These are phyloP conservation scores for Chelonus formosanus DNA, from an alignment of 2,888 invertebrate species.

Conservation along the genomic window DNA sequence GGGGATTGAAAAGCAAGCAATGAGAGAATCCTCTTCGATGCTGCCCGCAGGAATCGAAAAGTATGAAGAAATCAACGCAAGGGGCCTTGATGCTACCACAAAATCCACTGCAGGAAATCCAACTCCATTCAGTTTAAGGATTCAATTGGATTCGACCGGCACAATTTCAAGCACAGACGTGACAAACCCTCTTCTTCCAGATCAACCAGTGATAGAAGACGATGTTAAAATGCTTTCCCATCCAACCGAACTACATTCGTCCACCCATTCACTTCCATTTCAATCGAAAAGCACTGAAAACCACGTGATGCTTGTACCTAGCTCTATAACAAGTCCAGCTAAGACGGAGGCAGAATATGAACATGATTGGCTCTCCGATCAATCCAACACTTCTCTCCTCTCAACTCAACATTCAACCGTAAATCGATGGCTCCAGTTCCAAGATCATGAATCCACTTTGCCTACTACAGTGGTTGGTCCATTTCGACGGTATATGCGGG, in stretches of 20 bases:
- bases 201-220: constrained; percentile 16
- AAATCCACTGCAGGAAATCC: constrained; percentile 22
- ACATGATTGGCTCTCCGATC: constrained; percentile 6
- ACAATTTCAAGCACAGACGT: constrained; percentile 8
- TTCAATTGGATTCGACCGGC: constrained; percentile 18
- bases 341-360: not conserved
- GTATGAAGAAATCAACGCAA: constrained; percentile 2
- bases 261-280: constrained; percentile 20
- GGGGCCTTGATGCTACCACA: constrained; percentile 20
- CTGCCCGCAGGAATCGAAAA: not conserved
- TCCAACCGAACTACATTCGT: constrained; percentile 17
- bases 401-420: constrained; percentile 3
- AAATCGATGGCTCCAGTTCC: constrained; percentile 17
- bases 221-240: constrained; percentile 22
- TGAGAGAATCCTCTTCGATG: constrained; percentile 17
- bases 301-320: constrained; percentile 16
- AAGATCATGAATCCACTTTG: constrained; percentile 19
- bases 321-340: not conserved
- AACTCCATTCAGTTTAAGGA: not conserved
- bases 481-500: constrained; percentile 52
- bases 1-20: constrained; percentile 13
- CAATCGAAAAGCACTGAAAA: constrained; percentile 19
- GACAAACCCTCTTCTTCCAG: not conserved
- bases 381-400: constrained; percentile 2
- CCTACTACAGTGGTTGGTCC: constrained; percentile 34